Conservation (phyloP, 2,888 invertebrate genomes). For the Microchrysa polita region DNA sequence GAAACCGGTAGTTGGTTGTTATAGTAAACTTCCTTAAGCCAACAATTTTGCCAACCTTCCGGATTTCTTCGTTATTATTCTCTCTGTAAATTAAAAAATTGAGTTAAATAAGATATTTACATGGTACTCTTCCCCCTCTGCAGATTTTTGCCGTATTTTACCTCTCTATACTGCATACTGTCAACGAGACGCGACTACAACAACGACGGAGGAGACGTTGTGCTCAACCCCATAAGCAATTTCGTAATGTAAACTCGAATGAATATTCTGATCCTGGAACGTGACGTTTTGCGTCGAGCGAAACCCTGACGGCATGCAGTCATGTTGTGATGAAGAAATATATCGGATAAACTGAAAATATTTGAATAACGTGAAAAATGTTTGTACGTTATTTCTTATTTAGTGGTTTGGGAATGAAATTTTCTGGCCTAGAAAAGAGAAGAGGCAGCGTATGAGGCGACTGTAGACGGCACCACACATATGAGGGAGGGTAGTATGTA, state of each 20-base stretch:
- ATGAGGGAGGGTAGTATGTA: no score
- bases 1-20: no score
- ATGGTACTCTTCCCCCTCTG: background rate
- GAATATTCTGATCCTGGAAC: background rate
- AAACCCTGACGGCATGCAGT: background rate
- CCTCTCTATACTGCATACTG: background rate
- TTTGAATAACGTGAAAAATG: slow-evolving; percentile 8
- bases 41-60: background rate
- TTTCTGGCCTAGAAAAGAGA: slow-evolving; percentile 1
- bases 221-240: slow-evolving; percentile 1
- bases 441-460: no score
- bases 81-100: background rate
- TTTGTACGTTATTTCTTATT: background rate
- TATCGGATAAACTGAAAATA: background rate
- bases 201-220: no score
- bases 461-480: no score
- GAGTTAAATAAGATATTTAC: slow-evolving; percentile 7
- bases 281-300: background rate
- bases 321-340: background rate
- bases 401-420: slow-evolving; percentile 1
- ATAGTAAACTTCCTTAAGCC: background rate
- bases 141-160: no score
- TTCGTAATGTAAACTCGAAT: background rate
- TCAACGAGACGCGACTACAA: no score
- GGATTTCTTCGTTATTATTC: background rate